Evolutionary conservation across 2,113 vertebrate species (phyloP).

Genomic region (Ia io): DNA sequence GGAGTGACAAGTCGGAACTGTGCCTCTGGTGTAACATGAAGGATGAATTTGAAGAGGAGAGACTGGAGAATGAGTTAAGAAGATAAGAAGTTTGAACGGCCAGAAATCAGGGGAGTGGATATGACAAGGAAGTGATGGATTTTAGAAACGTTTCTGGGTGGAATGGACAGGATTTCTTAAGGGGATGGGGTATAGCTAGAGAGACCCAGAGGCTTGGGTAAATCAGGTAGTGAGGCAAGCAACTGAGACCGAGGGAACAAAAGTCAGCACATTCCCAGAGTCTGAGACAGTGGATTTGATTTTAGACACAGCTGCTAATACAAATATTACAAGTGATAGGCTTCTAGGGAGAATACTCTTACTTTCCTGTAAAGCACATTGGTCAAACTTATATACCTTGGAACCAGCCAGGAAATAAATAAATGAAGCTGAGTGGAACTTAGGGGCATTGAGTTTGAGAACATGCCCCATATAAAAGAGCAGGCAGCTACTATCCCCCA

Average conservation of each 20-base stretch:
- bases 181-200: background rate
- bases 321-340: background rate
- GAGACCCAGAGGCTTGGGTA: background rate
- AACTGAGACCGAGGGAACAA: background rate
- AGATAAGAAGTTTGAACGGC: background rate
- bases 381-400: background rate
- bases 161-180: background rate
- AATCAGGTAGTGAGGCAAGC: background rate
- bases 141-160: background rate
- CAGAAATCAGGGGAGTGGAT: background rate
- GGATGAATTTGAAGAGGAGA: background rate
- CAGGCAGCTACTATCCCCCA: background rate
- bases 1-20: background rate
- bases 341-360: background rate
- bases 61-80: background rate
- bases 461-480: background rate
- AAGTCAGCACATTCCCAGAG: background rate
- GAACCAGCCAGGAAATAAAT: background rate
- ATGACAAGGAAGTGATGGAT: background rate
- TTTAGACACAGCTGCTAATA: background rate
- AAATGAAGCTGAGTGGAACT: background rate
- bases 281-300: background rate
- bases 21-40: background rate
- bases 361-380: background rate
- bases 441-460: background rate